Evolutionary conservation across 2,113 vertebrate genomes (phyloP).

Genomic region (Neotragus pygmaeus): DNA sequence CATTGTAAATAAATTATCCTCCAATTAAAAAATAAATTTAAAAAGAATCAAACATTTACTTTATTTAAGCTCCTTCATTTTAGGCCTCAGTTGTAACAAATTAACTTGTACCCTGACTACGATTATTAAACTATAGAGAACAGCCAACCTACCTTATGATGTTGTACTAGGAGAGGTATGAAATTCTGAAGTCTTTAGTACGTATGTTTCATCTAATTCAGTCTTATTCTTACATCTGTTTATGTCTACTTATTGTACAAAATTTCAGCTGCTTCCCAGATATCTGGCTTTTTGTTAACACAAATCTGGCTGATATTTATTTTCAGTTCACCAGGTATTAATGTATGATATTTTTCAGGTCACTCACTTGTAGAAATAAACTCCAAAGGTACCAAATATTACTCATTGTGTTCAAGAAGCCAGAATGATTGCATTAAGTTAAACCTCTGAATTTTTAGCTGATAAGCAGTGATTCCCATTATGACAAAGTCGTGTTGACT

Average conservation of each 20-base stretch:
- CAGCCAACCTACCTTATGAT: background rate
- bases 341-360: background rate
- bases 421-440: conserved; percentile 51
- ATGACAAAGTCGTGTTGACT: background rate
- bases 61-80: background rate
- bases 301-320: background rate
- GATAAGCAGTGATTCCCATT: conserved; percentile 36
- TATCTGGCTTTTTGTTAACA: background rate
- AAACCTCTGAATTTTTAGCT: conserved; percentile 62
- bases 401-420: conserved; percentile 41
- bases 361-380: conserved; percentile 39
- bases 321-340: conserved; percentile 15
- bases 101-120: background rate
- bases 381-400: conserved; percentile 57
- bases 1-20: background rate
- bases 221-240: background rate
- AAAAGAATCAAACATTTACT: background rate
- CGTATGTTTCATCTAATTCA: background rate
- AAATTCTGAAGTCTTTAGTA: background rate
- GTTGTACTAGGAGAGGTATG: background rate
- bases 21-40: background rate
- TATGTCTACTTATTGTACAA: background rate
- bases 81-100: background rate
- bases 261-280: conserved; percentile 6
- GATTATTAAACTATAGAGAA: background rate